These are phyloP conservation scores for Phylloscopus collybita DNA, from an alignment of 2,797 vertebrate species.

Conservation along the genomic window DNA sequence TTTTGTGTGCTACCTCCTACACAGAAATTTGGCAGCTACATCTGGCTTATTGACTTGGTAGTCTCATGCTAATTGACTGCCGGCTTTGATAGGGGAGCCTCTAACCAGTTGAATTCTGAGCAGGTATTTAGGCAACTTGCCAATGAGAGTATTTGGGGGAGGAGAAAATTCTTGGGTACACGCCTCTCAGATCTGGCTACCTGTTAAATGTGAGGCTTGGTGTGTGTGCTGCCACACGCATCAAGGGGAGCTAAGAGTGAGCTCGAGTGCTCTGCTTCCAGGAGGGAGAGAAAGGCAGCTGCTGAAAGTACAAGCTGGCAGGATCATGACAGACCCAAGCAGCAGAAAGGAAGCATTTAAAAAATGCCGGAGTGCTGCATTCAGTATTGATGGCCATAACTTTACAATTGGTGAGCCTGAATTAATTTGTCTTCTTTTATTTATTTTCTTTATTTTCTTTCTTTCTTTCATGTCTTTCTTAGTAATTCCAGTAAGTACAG, in stretches of 20 bases:
- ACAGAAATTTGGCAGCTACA: not conserved
- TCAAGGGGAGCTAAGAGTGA: slow-evolving; percentile 13
- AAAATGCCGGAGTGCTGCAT: slow-evolving; percentile 93
- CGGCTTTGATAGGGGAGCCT: not conserved
- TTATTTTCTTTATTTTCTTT: not conserved
- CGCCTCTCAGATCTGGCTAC: not conserved
- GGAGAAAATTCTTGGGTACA: slow-evolving; percentile 64
- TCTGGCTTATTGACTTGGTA: not conserved
- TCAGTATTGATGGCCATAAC: slow-evolving; percentile 97
- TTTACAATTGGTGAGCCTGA: slow-evolving; percentile 93
- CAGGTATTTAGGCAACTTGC: not conserved
- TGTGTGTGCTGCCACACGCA: slow-evolving; percentile 45
- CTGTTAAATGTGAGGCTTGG: slow-evolving; percentile 44
- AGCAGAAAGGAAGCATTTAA: slow-evolving; percentile 92
- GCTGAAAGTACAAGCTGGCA: not conserved
- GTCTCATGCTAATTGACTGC: not conserved
- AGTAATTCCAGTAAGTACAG: not conserved
- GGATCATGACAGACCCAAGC: slow-evolving; percentile 84
- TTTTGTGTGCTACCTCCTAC: not conserved
- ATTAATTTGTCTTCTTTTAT: not conserved
- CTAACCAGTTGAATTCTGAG: not conserved
- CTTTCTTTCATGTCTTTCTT: not conserved
- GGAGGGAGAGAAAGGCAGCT: not conserved
- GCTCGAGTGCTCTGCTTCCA: not conserved
- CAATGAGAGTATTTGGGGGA: slow-evolving; percentile 57